Base-by-base conservation (phyloP, 2,888 invertebrate species). In the Leptinotarsa haldemani region DNA sequence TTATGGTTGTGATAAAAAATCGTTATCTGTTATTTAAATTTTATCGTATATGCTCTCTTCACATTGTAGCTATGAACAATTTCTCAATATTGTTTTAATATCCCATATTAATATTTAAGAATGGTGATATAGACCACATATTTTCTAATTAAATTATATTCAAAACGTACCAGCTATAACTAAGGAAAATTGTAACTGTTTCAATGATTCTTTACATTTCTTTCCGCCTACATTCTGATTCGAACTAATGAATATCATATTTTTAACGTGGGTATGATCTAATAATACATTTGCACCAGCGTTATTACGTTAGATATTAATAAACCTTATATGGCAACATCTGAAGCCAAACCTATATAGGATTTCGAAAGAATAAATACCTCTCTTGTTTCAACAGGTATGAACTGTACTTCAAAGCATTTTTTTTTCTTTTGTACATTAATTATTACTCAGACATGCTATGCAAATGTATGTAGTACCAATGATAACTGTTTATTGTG, bases 281-380 rank as follows among this genome's bases (percentile, higher is more conserved):
- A 78, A 78, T 78, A 78, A 78, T 77, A 77, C 70, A 75, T 75
- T 73, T 77, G 77, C 75, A 75, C 66, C 75, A 77, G 71, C 77
- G 73, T 70, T 70, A 70, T 70, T 53, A 65, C 61, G 61, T 61
- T 61, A 50, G 69, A 72, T 77, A 75, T 74, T 70, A 73, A 70
- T 74, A 74, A 64, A 71, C 78, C 78, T 70, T 78, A 78, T 77
- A 78, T 70, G 78, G 78, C 74, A 73, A 74, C 76, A 74, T 75
- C 71, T 70, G 53, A 68, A 78, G 78, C 77, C 77, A n/a, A 72
- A 75, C 77, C 77, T 78, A 76, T 69, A 70, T 64, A 40, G 30
- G 73, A 74, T 77, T 77, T 77, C 77, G 77, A 77, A 77, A 77
- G 75, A 73, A 76, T 61, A 75, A 73, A 73, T 75, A 71, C 65